Conservation (phyloP, 2,113 vertebrate genomes). For the Ranitomeya variabilis region DNA sequence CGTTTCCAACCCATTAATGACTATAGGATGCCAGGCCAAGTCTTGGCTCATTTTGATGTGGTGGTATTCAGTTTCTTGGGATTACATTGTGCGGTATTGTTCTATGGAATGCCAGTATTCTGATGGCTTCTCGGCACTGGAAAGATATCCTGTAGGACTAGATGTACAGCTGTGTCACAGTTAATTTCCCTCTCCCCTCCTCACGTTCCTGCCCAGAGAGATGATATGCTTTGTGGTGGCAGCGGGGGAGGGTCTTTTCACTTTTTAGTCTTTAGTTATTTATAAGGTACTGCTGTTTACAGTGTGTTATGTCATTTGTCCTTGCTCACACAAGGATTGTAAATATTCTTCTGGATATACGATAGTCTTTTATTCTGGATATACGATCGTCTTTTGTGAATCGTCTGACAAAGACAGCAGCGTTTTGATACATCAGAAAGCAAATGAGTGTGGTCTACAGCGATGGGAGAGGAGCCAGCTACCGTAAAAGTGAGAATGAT, state of each 20-base stretch:
- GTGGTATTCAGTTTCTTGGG: slow-evolving; percentile 2
- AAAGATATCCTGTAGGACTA: slow-evolving; percentile 26
- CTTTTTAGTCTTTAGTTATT: slow-evolving; percentile 5
- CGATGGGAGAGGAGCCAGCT: background rate
- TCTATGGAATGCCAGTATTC: slow-evolving; percentile 14
- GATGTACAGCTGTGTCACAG: slow-evolving; percentile 44
- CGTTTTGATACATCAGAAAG: background rate
- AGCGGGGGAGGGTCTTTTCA: background rate
- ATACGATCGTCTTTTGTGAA: background rate
- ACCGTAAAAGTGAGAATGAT: background rate
- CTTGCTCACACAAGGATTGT: background rate
- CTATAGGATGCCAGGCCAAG: background rate
- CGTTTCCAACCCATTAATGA: background rate
- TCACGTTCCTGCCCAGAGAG: slow-evolving; percentile 22
- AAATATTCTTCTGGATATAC: background rate
- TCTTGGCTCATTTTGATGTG: slow-evolving; percentile 6
- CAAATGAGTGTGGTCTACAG: slow-evolving; percentile 6
- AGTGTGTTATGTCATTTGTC: background rate
- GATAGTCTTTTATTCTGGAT: background rate
- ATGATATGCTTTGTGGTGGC: slow-evolving; percentile 7
- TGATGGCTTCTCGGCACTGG: slow-evolving; percentile 20
- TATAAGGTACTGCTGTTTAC: slow-evolving; percentile 3
- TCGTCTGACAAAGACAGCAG: background rate
- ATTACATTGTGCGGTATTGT: slow-evolving; percentile 35
- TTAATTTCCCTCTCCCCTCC: slow-evolving; percentile 4